Conservation (phyloP, 2,888 invertebrate genomes). For the Diarsia rubi region DNA sequence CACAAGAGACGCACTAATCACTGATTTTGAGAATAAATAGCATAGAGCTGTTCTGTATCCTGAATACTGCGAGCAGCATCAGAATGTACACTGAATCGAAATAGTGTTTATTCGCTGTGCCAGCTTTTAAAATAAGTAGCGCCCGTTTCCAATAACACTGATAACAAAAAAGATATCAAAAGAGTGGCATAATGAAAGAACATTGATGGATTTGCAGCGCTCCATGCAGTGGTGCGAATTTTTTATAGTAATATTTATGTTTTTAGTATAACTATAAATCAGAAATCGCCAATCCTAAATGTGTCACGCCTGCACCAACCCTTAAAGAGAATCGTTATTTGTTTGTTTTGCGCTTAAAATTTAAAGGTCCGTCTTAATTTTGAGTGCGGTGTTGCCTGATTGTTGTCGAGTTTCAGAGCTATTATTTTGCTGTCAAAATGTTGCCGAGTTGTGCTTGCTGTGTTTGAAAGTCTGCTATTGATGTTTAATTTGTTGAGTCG, state of each 20-base stretch:
- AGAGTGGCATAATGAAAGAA: background rate
- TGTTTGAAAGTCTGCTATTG: constrained; percentile 54
- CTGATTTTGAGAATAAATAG: background rate
- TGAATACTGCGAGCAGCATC: background rate
- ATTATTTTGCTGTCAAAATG: constrained; percentile 52
- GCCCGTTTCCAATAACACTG: background rate
- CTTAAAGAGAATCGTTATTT: constrained; percentile 30
- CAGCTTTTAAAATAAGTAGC: background rate
- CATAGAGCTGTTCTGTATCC: background rate
- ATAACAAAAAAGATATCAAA: background rate
- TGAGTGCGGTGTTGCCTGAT: constrained; percentile 26
- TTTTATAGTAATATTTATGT: background rate
- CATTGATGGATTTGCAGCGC: background rate
- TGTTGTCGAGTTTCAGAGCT: constrained; percentile 42
- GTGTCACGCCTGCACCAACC: background rate
- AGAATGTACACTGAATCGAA: background rate
- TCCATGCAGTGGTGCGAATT: background rate
- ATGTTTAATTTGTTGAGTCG: constrained; percentile 52
- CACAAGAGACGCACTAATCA: no score
- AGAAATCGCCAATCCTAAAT: background rate
- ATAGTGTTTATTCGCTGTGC: background rate
- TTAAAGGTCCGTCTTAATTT: constrained; percentile 44
- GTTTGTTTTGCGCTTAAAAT: constrained; percentile 37
- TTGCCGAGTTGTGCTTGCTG: constrained; percentile 26
- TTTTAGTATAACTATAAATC: background rate